phyloP scores from a whole-genome alignment of 2,113 vertebrate genomes.

The Nerophis ophidion region DNA sequence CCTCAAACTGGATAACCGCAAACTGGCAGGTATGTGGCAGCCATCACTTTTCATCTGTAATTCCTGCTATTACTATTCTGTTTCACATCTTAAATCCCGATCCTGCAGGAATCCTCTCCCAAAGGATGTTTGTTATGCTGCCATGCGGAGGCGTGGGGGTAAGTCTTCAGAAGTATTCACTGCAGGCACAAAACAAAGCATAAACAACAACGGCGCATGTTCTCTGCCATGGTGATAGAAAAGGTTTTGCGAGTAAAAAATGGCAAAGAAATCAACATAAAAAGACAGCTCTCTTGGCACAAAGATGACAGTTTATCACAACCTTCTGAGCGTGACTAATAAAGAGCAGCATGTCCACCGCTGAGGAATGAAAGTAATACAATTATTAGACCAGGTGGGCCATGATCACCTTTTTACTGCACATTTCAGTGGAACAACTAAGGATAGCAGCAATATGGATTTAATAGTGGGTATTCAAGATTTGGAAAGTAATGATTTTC shows the following conservation, averaged over 20 bases:
- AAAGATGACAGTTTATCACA: slow-evolving; percentile 22
- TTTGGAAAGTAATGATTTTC: too few relatives aligned
- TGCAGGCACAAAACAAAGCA: not conserved
- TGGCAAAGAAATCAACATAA: slow-evolving; percentile 25
- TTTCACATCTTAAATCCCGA: not conserved
- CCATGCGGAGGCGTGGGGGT: slow-evolving; percentile 90
- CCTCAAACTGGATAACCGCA: slow-evolving; percentile 92
- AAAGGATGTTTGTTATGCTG: slow-evolving; percentile 92
- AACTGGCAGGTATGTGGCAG: slow-evolving; percentile 76
- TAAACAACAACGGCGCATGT: slow-evolving; percentile 2
- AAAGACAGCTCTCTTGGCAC: slow-evolving; percentile 29
- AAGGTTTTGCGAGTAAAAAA: slow-evolving; percentile 17
- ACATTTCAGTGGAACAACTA: slow-evolving; percentile 32
- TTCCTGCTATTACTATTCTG: not conserved
- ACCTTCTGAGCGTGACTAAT: slow-evolving; percentile 51
- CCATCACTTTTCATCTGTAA: not conserved
- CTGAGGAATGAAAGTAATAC: slow-evolving; percentile 49
- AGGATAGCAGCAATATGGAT: slow-evolving; percentile 13
- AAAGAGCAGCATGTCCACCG: slow-evolving; percentile 51
- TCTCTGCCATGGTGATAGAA: slow-evolving; percentile 17
- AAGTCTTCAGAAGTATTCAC: slow-evolving; percentile 20
- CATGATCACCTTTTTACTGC: slow-evolving; percentile 32
- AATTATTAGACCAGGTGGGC: slow-evolving; percentile 43
- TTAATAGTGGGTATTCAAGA: not conserved
- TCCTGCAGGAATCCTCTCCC: slow-evolving; percentile 67